Evolutionary conservation across 2,888 invertebrate genomes (phyloP), one percentile per base, ranked within the genome.

Genomic region (Folsomia candida): DNA sequence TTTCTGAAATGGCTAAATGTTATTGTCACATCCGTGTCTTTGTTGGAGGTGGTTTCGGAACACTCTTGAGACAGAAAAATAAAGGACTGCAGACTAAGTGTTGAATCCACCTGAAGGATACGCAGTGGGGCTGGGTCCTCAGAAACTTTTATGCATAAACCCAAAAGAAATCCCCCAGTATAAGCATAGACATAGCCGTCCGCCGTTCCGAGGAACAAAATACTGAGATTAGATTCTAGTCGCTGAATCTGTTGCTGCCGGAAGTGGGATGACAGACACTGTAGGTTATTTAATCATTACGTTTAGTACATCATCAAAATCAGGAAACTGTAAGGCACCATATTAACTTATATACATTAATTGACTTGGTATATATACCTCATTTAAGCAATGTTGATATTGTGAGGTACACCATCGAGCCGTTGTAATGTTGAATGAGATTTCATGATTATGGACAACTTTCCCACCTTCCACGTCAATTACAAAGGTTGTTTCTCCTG

Each of bases 131-230:
- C 60, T 18, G 28, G 64, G 18, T 68, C 69, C 11, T 72, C 69
- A 9, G 29, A 65, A 29, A 73, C 60, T 54, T 68, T 68, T 11
- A 76, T 29, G 24, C 72, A 71, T 0, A 76, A 62, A 9, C 74
- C 74, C n/a, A 75, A 68, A 1, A 78, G 67, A 64, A 76, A 78
- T 24, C 79, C 78, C 24, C 79, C 79, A 51, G 79, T 77, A 37
- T 74, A 76, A 11, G 72, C 70, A 67, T 83, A 81, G 11, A 85
- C 81, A 78, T 87, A 86, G 0, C 94, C 93, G 76, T 88, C 86
- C 67, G 88, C 87, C 81, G 91, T 90, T 14, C 93, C 93, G 67
- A 93, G 87, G 77, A 94, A 83, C n/a, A 94, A 83, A 81, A 93
- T 87, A 82, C 91, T 93, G 18, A 94, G 65, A 54, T 69, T 72